Evolutionary conservation across 2,113 vertebrate species (phyloP).

Genomic region (Geococcyx californianus): DNA sequence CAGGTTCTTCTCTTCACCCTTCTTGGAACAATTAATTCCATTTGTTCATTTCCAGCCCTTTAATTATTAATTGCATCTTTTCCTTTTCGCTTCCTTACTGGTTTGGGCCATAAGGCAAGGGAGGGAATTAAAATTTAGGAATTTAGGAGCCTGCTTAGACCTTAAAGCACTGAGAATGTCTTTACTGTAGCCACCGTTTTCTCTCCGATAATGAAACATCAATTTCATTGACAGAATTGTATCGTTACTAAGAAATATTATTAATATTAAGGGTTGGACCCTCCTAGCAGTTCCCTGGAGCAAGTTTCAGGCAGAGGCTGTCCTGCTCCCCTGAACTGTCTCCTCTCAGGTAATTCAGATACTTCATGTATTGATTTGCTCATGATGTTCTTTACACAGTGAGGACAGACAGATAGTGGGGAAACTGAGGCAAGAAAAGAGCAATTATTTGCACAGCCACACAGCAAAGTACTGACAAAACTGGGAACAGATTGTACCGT

Average conservation of each 20-base stretch:
- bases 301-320: background rate
- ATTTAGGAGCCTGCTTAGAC: background rate
- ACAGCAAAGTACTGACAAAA: background rate
- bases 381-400: background rate
- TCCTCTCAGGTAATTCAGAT: background rate
- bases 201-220: background rate
- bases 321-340: background rate
- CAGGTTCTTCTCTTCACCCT: slow-evolving; percentile 14
- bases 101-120: background rate
- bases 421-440: background rate
- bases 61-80: slow-evolving; percentile 35
- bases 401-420: background rate
- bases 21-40: slow-evolving; percentile 42
- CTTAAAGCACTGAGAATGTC: background rate
- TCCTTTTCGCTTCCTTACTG: slow-evolving; percentile 7
- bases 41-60: slow-evolving; percentile 46
- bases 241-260: background rate
- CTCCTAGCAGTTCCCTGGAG: background rate
- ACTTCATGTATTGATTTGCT: background rate
- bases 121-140: background rate
- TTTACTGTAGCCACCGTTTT: background rate
- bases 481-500: background rate
- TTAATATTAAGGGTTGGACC: background rate
- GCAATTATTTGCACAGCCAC: background rate
- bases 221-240: background rate